phyloP scores from a whole-genome alignment of 1,140 invertebrate genomes.

The Muscidifurax raptorellus region DNA sequence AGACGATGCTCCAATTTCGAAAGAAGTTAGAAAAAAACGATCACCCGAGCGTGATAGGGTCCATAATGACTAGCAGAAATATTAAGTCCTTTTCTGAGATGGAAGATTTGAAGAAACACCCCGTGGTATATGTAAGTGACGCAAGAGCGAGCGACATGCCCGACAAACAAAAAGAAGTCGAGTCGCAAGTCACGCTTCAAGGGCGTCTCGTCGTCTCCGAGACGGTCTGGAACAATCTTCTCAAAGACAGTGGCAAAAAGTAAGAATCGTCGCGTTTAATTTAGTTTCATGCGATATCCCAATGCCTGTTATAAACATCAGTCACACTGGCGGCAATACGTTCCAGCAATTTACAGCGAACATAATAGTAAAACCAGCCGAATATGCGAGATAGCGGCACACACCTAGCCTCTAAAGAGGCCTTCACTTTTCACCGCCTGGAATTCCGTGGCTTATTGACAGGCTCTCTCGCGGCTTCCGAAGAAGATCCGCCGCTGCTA shows the following conservation, averaged over 20 bases:
- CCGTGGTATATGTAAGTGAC: constrained; percentile 3
- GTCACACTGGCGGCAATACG: no score
- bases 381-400: constrained; percentile 41
- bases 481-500: constrained; percentile 49
- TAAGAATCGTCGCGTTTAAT: background rate
- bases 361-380: background rate
- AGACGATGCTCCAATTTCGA: constrained; percentile 46
- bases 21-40: constrained; percentile 50
- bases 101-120: constrained; percentile 64
- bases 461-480: constrained; percentile 64
- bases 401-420: constrained; percentile 58
- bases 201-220: constrained; percentile 61
- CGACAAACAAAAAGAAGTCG: constrained; percentile 57
- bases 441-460: constrained; percentile 68
- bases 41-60: constrained; percentile 60
- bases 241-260: constrained; percentile 1
- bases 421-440: constrained; percentile 55
- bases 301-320: no score
- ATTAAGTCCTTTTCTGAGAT: constrained; percentile 48
- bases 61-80: constrained; percentile 59
- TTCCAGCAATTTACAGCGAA: background rate
- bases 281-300: no score
- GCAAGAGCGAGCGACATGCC: constrained; percentile 33
- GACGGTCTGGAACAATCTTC: background rate
- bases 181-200: constrained; percentile 67